Base-by-base conservation (phyloP, 2,113 vertebrate species). In the Leuciscus idus region DNA sequence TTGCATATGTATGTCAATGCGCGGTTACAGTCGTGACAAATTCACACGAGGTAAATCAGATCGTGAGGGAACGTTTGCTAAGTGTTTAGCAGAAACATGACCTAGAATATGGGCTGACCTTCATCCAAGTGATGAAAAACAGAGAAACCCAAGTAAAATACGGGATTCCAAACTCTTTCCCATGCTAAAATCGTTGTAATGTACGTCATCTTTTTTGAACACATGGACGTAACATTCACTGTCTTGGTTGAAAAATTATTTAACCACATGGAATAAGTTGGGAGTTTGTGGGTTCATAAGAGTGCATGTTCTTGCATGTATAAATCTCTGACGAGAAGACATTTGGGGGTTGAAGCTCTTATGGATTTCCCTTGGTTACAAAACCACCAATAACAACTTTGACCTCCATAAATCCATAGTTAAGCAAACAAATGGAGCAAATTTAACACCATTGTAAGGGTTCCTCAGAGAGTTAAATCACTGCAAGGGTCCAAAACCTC, bases 361-460 rank as follows among this genome's bases (percentile, higher is more conserved):
- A 23, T 75, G 73, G 73, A 75, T 75, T 43, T 7, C 46, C n/a
- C 72, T 48, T 74, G 39, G 72, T 74, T 74, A 74, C 72, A 74
- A 74, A 48, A 26, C 39, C 23, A 23, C 72, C 6, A 2, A n/a
- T 75, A 75, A 75, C 43, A 75, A 75, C 73, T 50, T 28, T 75
- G 73, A 50, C 73, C 73, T 50, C 43, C 73, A 75, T 50, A 75
- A 75, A 75, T 50, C 43, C 6, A 3, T 48, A 48, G 43, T 17
- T 15, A 50, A 48, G 43, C 43, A 75, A 75, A 75, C 73, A 75
- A 74, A 74, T 74, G 43, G n/a, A 74, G 43, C 43, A 48, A 75
- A 28, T 28, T 75, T 50, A 75, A 75, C 73, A 50, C 73, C n/a
- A 15, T 26, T 75, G 73, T 15, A 17, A 75, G 43, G 39, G 73